Percentiles rank a stretch among this genome's conserved stretches.
These are phyloP conservation scores for Acholoe squamosa DNA, from an alignment of 2,888 invertebrate species.

Conservation along the genomic window DNA sequence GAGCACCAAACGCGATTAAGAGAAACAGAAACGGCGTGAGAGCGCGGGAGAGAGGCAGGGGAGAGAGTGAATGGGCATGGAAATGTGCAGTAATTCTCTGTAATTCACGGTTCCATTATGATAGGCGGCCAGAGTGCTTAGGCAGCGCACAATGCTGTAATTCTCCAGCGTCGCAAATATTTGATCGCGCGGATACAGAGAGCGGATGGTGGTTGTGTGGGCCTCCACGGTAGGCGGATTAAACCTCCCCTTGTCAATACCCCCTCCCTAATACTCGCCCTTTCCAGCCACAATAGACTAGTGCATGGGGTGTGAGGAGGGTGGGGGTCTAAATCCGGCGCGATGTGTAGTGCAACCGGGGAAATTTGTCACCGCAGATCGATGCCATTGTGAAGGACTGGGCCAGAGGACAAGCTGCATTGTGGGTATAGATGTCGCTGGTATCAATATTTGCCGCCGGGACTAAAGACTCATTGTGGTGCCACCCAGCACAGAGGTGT, in stretches of 20 bases:
- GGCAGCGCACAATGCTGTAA: constrained; percentile 44
- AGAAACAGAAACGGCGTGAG: background rate
- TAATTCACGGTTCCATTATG: constrained; percentile 46
- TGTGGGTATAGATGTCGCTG: constrained; percentile 46
- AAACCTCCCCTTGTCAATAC: constrained; percentile 11
- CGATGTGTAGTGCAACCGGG: background rate
- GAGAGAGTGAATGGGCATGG: constrained; percentile 28
- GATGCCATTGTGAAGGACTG: background rate
- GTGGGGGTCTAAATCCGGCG: background rate
- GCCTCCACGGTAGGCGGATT: background rate
- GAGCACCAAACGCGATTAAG: background rate
- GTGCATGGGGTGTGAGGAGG: background rate
- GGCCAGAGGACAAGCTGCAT: background rate
- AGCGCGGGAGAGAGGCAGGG: background rate
- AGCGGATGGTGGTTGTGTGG: constrained; percentile 12
- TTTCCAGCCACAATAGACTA: background rate
- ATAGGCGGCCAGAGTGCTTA: constrained; percentile 38
- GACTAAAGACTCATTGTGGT: background rate
- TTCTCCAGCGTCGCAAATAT: constrained; percentile 53
- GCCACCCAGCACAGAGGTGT: background rate
- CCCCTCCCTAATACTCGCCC: background rate
- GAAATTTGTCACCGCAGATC: constrained; percentile 21
- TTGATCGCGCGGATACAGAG: constrained; percentile 58
- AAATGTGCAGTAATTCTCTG: constrained; percentile 42
- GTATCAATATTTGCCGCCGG: constrained; percentile 49